phyloP scores from a whole-genome alignment of 1,140 invertebrate genomes.

The Dinoponera quadriceps region DNA sequence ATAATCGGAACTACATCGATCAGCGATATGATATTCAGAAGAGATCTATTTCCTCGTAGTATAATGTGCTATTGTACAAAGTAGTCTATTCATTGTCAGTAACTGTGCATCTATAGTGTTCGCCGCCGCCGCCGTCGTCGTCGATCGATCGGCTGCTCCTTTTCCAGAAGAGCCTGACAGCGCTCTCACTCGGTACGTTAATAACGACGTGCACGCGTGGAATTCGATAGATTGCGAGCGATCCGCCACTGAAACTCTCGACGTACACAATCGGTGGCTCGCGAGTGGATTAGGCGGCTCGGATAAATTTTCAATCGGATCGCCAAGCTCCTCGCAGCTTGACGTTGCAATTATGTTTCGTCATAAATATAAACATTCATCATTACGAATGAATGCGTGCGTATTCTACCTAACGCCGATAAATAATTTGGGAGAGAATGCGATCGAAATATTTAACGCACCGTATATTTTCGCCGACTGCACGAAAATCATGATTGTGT shows the following conservation, averaged over 20 bases:
- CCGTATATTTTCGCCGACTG: no score
- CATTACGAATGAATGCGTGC: background rate
- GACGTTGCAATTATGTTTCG: constrained; percentile 21
- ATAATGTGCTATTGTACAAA: constrained; percentile 29
- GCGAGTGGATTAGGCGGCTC: constrained; percentile 45
- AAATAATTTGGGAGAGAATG: background rate
- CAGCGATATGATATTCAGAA: background rate
- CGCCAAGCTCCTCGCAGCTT: constrained; percentile 2
- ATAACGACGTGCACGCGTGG: constrained; percentile 58
- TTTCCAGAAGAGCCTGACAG: constrained; percentile 48
- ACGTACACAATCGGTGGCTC: constrained; percentile 48
- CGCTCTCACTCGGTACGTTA: constrained; percentile 56
- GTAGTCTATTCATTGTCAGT: constrained; percentile 43
- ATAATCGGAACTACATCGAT: constrained; percentile 3
- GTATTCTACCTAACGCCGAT: background rate
- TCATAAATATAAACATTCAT: constrained; percentile 24
- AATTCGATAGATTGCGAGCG: constrained; percentile 59
- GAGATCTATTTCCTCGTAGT: constrained; percentile 2
- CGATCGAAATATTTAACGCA: no score
- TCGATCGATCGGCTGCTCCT: constrained; percentile 54
- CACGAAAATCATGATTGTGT: no score
- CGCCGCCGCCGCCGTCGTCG: constrained; percentile 14
- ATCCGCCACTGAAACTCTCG: constrained; percentile 55
- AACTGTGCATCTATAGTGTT: background rate
- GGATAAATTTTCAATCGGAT: constrained; percentile 56